These are phyloP conservation scores for Operophtera brumata DNA, from an alignment of 2,888 invertebrate genomes.

Conservation along the genomic window DNA sequence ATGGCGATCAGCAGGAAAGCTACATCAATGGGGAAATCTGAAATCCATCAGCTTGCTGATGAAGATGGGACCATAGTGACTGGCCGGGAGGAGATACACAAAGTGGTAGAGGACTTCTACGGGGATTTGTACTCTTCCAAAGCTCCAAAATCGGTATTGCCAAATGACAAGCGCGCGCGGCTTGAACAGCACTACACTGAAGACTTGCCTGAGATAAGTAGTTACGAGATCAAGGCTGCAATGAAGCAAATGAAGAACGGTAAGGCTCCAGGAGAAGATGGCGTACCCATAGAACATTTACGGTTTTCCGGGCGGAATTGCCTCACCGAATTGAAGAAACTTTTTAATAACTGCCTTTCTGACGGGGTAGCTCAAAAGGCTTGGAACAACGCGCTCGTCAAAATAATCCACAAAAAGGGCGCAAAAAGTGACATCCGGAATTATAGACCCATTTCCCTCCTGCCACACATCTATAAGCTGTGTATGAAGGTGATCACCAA, in stretches of 20 bases:
- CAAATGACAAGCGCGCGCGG: too few relatives aligned
- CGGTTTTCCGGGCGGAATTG: too few relatives aligned
- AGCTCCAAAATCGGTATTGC: not conserved
- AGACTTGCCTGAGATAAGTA: too few relatives aligned
- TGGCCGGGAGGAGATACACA: not conserved
- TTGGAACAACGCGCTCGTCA: not conserved
- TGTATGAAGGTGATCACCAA: not conserved
- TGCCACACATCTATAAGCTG: not conserved
- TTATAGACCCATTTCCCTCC: constrained; percentile 49
- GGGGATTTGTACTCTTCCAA: not conserved
- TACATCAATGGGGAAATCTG: too few relatives aligned
- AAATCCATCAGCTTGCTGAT: too few relatives aligned
- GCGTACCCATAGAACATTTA: too few relatives aligned
- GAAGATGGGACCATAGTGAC: not conserved
- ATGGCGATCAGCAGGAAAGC: too few relatives aligned
- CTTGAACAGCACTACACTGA: too few relatives aligned
- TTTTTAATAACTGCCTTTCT: not conserved
- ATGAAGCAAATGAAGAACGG: too few relatives aligned
- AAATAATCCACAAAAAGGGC: not conserved
- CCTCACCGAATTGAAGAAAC: not conserved
- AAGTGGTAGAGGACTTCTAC: not conserved
- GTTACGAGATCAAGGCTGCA: too few relatives aligned
- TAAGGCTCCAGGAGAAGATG: too few relatives aligned
- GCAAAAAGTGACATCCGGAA: constrained; percentile 16
- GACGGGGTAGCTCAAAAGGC: not conserved